Percentiles rank a stretch among this genome's conserved stretches.
Conservation (phyloP, 2,113 vertebrate genomes). For the Fulmarus glacialis region DNA sequence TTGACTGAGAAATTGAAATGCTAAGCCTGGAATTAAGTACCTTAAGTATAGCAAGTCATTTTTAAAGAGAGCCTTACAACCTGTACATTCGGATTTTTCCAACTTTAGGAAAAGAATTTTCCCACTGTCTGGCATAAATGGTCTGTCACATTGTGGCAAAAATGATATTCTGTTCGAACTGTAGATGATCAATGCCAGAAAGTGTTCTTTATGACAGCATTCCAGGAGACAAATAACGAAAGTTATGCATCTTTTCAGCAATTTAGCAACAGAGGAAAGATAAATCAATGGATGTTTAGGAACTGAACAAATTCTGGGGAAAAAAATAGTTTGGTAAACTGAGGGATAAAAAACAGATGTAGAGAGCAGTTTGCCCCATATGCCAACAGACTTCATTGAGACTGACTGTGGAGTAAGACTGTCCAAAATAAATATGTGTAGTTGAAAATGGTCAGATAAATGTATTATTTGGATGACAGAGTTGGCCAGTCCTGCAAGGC, state of each 20-base stretch:
- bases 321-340: not conserved
- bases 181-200: not conserved
- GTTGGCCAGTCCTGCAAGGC: not conserved
- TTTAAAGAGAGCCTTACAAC: not conserved
- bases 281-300: not conserved
- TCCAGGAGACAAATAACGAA: not conserved
- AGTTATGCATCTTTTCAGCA: not conserved
- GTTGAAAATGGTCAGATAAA: not conserved
- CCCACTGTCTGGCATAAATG: not conserved
- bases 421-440: not conserved
- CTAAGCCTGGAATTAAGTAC: not conserved
- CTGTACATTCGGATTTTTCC: not conserved
- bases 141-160: not conserved
- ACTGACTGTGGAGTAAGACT: not conserved
- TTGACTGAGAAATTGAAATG: conserved; percentile 2
- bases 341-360: not conserved
- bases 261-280: not conserved
- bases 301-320: not conserved
- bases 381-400: not conserved
- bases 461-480: not conserved
- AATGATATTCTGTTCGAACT: not conserved
- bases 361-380: not conserved
- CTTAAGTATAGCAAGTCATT: not conserved
- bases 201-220: not conserved
- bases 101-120: not conserved